Conservation (phyloP, 2,888 invertebrate species). For the Andricus curvator region DNA sequence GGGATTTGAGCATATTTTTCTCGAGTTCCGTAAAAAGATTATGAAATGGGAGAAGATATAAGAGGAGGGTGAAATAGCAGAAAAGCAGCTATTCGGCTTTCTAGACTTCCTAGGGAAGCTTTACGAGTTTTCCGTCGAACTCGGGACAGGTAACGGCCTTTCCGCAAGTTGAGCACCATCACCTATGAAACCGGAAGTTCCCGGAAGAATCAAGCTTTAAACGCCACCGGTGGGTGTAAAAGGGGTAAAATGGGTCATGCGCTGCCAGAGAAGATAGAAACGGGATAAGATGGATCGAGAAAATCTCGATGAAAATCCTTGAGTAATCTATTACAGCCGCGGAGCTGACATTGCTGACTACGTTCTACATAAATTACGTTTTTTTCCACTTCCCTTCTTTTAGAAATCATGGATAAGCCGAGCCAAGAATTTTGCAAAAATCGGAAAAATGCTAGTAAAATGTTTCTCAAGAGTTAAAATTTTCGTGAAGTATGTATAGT, state of each 20-base stretch:
- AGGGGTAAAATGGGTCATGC: not conserved
- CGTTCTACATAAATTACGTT: constrained; percentile 31
- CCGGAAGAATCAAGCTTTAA: constrained; percentile 28
- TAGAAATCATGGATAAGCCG: constrained; percentile 13
- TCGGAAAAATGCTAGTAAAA: not conserved
- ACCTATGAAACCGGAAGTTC: constrained; percentile 27
- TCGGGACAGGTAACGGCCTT: constrained; percentile 7
- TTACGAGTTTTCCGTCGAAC: constrained; percentile 28
- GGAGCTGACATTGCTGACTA: constrained; percentile 33
- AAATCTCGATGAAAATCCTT: constrained; percentile 64
- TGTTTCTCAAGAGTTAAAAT: too few relatives aligned
- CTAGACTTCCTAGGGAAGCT: constrained; percentile 15
- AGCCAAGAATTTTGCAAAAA: constrained; percentile 2
- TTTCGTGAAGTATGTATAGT: too few relatives aligned
- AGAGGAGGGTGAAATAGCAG: constrained; percentile 9
- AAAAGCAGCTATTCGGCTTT: constrained; percentile 13
- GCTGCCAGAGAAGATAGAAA: constrained; percentile 11
- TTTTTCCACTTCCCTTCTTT: constrained; percentile 23
- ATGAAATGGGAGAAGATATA: constrained; percentile 16
- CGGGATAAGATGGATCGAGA: constrained; percentile 43
- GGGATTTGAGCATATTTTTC: not conserved
- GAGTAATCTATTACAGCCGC: constrained; percentile 57
- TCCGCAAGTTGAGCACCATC: not conserved
- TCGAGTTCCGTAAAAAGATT: not conserved
- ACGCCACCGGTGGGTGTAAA: not conserved